Conservation (phyloP, 2,888 invertebrate genomes). For the Zeuzera pyrina region DNA sequence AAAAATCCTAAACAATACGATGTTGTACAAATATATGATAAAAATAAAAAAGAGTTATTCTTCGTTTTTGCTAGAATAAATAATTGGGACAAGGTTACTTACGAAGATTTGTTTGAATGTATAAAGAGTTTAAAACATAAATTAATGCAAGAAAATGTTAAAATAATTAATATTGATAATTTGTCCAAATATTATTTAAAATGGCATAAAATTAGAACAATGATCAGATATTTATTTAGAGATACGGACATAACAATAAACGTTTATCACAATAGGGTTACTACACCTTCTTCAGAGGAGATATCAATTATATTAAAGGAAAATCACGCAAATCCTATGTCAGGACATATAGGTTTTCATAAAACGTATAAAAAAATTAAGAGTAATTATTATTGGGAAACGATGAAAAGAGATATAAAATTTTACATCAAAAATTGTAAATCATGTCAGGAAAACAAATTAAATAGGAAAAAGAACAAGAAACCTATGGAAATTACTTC, state of each 20-base stretch:
- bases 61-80: conserved; percentile 9
- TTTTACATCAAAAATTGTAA: conserved; percentile 1
- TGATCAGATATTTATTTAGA: conserved; percentile 5
- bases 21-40: neutral
- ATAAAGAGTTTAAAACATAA: conserved; percentile 5
- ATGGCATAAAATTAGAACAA: conserved; percentile 5
- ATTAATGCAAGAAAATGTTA: conserved; percentile 4
- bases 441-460: conserved; percentile 1
- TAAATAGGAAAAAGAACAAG: conserved; percentile 9
- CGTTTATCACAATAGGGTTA: neutral
- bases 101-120: conserved; percentile 11
- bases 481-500: conserved; percentile 24
- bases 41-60: conserved; percentile 2
- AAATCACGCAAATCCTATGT: conserved; percentile 4
- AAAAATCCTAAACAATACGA: neutral
- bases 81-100: conserved; percentile 13
- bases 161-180: no score
- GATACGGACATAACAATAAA: conserved; percentile 3
- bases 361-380: conserved; percentile 9
- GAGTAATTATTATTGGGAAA: conserved; percentile 22
- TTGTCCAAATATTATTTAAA: no score
- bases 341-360: conserved; percentile 8
- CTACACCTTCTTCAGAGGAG: neutral
- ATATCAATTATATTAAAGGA: conserved; percentile 6
- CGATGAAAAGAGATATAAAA: conserved; percentile 24